These are phyloP conservation scores for Oophaga sylvatica DNA, from an alignment of 2,797 vertebrate genomes.

Conservation along the genomic window DNA sequence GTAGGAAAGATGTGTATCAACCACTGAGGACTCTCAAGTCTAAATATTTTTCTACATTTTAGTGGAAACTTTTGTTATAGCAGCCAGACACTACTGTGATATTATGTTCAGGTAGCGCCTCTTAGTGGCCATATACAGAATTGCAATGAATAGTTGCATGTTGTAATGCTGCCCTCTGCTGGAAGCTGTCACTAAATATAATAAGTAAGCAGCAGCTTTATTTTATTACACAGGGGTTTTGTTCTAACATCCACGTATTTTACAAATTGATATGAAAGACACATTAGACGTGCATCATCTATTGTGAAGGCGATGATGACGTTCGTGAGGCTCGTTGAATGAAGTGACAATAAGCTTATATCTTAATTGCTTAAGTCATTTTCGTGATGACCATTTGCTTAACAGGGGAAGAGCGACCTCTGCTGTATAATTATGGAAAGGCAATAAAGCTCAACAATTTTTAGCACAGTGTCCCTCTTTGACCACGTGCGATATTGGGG, in stretches of 20 bases:
- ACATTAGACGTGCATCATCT: neutral
- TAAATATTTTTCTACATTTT: no score
- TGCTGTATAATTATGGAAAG: constrained; percentile 5
- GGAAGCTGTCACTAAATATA: neutral
- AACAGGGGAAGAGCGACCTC: constrained; percentile 2
- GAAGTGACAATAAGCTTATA: neutral
- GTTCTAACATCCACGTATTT: neutral
- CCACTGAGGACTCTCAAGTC: no score
- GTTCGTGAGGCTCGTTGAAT: neutral
- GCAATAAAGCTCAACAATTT: neutral
- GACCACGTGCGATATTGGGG: neutral
- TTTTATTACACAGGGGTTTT: neutral
- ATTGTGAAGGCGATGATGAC: neutral
- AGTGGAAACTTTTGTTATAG: no score
- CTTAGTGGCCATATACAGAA: neutral
- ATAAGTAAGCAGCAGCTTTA: neutral
- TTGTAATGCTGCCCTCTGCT: constrained; percentile 32
- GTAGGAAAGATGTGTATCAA: no score
- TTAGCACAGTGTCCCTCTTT: no score
- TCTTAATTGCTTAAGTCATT: no score
- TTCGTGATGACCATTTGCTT: neutral
- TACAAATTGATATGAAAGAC: neutral
- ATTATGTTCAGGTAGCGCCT: neutral
- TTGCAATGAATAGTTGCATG: neutral
- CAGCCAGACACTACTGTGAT: neutral